Evolutionary conservation across 2,797 vertebrate species (phyloP), one percentile per base, ranked within the genome.

Genomic region (Scolopax rusticola): DNA sequence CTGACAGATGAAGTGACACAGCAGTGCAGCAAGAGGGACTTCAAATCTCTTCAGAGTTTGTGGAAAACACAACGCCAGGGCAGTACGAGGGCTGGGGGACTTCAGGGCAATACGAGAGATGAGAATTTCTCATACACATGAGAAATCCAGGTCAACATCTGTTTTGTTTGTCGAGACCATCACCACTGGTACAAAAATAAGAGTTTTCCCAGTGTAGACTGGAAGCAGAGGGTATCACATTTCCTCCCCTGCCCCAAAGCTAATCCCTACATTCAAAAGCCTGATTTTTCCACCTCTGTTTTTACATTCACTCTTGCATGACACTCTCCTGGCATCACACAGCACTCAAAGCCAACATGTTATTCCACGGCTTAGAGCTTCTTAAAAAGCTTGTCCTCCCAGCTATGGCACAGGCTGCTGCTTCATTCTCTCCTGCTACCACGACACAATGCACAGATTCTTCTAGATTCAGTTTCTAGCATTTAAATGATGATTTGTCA

Each of bases 1-100:
- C 81, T 91, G 92, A 19, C 88, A 82, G 88, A 93, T 70, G 27
- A 73, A 87, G 69, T 47, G 86, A 45, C 81, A 40, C 30, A 95
- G 80, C 93, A 90, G 86, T 16, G 69, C 93, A 89, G 93, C 57
- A 74, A 65, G 64, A 87, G 0, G 3, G 78, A 10, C 65, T 68
- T 74, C 15, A 88, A 87, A 89, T 81, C 84, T 69, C 89, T 83
- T 59, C 91, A 88, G 87, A 75, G 63, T 68, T 5, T 53, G 77
- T 53, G 68, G 71, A 91, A 91, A 92, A 71, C 45, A 36, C 0
- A 0, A 63, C 33, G 40, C 33, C 81, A 64, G 28, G 36, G 36
- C 36, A 36, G 8, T 36, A 36, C 36, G 8, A 36, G 36, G 36
- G 36, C 36, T 36, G 36, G 36, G 36, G 36, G 54, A 89, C 71